Evolutionary conservation across 2,888 invertebrate species (phyloP).

Genomic region (Pyralis farinalis): DNA sequence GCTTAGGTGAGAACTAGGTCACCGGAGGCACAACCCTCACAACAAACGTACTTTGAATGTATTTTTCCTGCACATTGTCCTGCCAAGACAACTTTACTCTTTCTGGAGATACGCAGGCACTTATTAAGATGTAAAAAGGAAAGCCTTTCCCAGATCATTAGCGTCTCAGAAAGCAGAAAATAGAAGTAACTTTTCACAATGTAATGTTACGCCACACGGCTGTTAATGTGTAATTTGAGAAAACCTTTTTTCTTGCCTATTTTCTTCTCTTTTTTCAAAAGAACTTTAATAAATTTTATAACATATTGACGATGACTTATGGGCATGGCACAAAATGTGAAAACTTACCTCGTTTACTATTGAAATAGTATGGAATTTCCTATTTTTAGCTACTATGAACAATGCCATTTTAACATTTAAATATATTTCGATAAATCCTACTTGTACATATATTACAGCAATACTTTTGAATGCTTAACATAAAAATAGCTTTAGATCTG

Average conservation of each 20-base stretch:
- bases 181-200: slow-evolving; percentile 30
- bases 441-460: too few species aligned
- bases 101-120: slow-evolving; percentile 13
- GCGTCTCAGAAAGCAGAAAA: slow-evolving; percentile 35
- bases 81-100: slow-evolving; percentile 6
- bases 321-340: too few species aligned
- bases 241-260: slow-evolving; percentile 19
- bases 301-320: too few species aligned
- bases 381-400: too few species aligned
- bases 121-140: slow-evolving; percentile 37
- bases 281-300: background rate
- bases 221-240: slow-evolving; percentile 33
- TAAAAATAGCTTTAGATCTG: too few species aligned
- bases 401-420: too few species aligned
- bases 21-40: background rate
- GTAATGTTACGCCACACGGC: slow-evolving; percentile 28
- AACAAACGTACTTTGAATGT: background rate
- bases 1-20: background rate
- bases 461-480: too few species aligned
- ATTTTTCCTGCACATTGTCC: background rate
- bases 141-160: slow-evolving; percentile 37
- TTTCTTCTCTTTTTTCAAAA: slow-evolving; percentile 18
- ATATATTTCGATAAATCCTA: too few species aligned
- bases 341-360: too few species aligned
- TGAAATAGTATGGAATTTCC: too few species aligned